Conservation (phyloP, 2,888 invertebrate genomes). For the Agonopterix alstromeriana region DNA sequence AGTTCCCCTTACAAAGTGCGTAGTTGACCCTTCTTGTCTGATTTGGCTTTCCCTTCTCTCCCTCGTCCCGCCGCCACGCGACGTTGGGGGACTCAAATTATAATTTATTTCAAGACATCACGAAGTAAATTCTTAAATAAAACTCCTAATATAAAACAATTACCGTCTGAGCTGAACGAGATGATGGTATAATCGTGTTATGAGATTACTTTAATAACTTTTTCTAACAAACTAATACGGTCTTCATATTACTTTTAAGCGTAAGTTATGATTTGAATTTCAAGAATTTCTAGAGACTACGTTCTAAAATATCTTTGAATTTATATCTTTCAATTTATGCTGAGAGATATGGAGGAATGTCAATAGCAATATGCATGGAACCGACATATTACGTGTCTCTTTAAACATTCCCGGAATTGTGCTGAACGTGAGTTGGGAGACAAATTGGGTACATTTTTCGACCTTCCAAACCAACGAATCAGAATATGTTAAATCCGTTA, state of each 20-base stretch:
- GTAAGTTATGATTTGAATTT: neutral
- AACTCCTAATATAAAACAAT: conserved; percentile 25
- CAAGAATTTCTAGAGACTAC: conserved; percentile 4
- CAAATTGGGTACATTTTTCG: conserved; percentile 44
- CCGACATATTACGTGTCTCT: conserved; percentile 42
- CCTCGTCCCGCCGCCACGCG: conserved; percentile 16
- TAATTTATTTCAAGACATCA: conserved; percentile 42
- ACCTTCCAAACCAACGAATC: conserved; percentile 32
- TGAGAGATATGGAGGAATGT: conserved; percentile 19
- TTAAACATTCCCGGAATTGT: conserved; percentile 42
- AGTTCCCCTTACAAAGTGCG: conserved; percentile 19
- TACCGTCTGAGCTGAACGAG: conserved; percentile 13
- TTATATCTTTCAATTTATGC: conserved; percentile 14
- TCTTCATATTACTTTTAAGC: neutral
- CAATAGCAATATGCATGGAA: conserved; percentile 40
- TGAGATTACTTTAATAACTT: conserved; percentile 7
- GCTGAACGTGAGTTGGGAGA: conserved; percentile 43
- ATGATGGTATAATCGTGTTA: conserved; percentile 7
- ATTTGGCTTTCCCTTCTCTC: conserved; percentile 32
- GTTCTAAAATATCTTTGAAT: conserved; percentile 4
- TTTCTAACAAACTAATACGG: neutral
- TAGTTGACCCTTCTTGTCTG: conserved; percentile 50
- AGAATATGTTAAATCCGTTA: conserved; percentile 38
- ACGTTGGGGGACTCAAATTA: conserved; percentile 42
- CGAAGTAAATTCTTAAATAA: conserved; percentile 21